Evolutionary conservation across 2,797 vertebrate genomes (phyloP).

Genomic region (Aythya fuligula): DNA sequence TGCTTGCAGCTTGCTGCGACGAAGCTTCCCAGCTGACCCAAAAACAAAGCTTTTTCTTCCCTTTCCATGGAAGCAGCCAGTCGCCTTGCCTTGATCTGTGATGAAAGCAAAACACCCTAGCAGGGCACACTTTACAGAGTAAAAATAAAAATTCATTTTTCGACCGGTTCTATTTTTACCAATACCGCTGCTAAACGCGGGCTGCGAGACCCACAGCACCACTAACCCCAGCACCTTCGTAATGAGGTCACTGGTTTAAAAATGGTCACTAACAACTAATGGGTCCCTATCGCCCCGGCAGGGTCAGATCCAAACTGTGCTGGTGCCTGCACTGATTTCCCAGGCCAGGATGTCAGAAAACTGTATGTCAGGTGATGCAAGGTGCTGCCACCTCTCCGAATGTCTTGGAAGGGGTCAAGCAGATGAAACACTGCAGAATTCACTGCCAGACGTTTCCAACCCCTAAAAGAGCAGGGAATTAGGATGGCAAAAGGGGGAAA

Average conservation of each 20-base stretch:
- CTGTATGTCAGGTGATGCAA: neutral
- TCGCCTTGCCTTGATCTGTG: neutral
- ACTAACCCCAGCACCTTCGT: constrained; percentile 41
- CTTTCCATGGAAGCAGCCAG: neutral
- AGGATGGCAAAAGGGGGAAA: neutral
- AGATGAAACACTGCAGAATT: neutral
- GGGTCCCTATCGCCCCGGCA: neutral
- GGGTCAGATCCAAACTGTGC: accelerated
- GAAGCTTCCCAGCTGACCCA: neutral
- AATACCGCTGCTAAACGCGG: neutral
- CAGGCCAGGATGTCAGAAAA: accelerated
- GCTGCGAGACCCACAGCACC: constrained; percentile 57
- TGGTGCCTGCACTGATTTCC: neutral
- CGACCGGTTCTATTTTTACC: constrained; percentile 63
- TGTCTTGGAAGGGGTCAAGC: neutral
- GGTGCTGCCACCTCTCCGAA: neutral
- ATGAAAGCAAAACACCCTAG: constrained; percentile 46
- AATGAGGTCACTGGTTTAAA: constrained; percentile 41
- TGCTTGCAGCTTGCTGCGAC: neutral
- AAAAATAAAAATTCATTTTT: constrained; percentile 68
- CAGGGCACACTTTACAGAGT: neutral
- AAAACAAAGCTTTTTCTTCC: constrained; percentile 20
- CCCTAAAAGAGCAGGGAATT: neutral
- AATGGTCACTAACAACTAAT: neutral
- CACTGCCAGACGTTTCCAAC: neutral